Conservation (phyloP, 2,113 vertebrate genomes). For the Cyprinodon tularosa region DNA sequence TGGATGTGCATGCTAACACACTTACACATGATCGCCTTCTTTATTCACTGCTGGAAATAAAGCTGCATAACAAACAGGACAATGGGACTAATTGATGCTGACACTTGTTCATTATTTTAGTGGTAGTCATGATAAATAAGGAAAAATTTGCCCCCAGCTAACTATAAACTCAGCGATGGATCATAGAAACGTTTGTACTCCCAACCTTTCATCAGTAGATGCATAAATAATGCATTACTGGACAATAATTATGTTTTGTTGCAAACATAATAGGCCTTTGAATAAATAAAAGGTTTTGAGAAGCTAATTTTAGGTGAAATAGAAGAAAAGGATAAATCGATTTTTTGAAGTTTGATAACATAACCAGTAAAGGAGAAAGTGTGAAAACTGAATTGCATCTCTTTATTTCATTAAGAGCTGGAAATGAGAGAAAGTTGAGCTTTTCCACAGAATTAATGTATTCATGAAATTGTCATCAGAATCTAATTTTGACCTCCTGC, state of each 20-base stretch:
- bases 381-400: too few species aligned
- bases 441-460: too few species aligned
- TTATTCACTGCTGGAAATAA: constrained; percentile 28
- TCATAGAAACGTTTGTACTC: not conserved
- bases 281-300: too few species aligned
- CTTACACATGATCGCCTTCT: constrained; percentile 26
- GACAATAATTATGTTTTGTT: not conserved
- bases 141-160: constrained; percentile 57
- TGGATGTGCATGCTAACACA: constrained; percentile 7
- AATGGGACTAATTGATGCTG: constrained; percentile 54
- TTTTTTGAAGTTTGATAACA: too few species aligned
- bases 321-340: too few species aligned
- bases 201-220: not conserved
- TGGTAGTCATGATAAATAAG: constrained; percentile 58
- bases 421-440: too few species aligned
- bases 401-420: too few species aligned
- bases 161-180: constrained; percentile 56
- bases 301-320: too few species aligned
- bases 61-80: constrained; percentile 28
- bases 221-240: not conserved
- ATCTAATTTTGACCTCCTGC: too few species aligned
- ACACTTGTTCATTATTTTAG: constrained; percentile 20
- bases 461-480: too few species aligned
- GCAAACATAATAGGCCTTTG: not conserved
- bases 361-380: too few species aligned